Evolutionary conservation across 2,888 invertebrate genomes (phyloP).

Genomic region (Koerneria pararmatus): DNA sequence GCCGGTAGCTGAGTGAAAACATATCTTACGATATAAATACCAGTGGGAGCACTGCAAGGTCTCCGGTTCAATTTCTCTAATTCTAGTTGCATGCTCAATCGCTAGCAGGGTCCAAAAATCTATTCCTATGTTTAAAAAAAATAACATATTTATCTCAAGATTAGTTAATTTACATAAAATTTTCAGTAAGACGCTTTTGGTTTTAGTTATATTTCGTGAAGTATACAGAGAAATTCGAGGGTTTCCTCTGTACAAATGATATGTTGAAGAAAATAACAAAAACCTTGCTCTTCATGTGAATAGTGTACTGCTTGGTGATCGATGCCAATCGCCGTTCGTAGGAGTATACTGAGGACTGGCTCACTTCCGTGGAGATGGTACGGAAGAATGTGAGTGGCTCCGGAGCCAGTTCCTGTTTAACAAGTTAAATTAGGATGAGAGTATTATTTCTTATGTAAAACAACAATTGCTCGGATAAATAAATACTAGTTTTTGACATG

Average conservation of each 20-base stretch:
- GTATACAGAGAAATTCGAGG: conserved; percentile 3
- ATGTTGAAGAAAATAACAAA: not conserved
- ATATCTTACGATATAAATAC: too few species aligned
- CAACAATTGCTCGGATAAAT: too few species aligned
- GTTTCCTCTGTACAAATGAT: not conserved
- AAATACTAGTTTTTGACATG: too few species aligned
- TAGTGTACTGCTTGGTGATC: conserved; percentile 49
- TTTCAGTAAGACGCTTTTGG: too few species aligned
- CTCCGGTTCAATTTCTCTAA: too few species aligned
- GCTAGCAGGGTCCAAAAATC: too few species aligned
- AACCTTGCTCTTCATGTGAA: conserved; percentile 31
- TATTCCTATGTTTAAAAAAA: too few species aligned
- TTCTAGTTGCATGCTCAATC: too few species aligned
- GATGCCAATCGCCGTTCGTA: conserved; percentile 48
- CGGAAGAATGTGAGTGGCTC: conserved; percentile 42
- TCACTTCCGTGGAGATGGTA: conserved; percentile 43
- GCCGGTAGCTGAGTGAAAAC: too few species aligned
- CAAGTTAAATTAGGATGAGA: not conserved
- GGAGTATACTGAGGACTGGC: conserved; percentile 31
- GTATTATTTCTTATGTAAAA: not conserved
- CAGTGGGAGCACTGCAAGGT: too few species aligned
- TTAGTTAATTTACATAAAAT: too few species aligned
- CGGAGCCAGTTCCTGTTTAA: conserved; percentile 33
- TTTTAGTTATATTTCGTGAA: not conserved
- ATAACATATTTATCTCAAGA: too few species aligned